These are phyloP conservation scores for Eumacrocentrus americanus DNA, from an alignment of 2,888 invertebrate species.

Conservation along the genomic window DNA sequence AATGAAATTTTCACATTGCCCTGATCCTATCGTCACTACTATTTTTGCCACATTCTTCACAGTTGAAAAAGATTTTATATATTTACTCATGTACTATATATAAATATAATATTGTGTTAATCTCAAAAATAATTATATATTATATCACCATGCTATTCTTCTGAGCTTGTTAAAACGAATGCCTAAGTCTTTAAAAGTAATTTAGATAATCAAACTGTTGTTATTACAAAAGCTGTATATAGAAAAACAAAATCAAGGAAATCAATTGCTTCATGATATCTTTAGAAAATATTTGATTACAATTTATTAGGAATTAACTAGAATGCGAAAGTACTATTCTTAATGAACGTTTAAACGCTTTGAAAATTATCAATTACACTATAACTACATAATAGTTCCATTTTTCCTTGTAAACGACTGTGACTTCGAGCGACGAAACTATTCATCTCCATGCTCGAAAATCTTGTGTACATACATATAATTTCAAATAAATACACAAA, in stretches of 20 bases:
- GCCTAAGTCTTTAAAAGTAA: constrained; percentile 33
- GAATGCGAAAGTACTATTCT: constrained; percentile 22
- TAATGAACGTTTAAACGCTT: constrained; percentile 13
- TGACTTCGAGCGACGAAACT: constrained; percentile 11
- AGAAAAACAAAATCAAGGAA: constrained; percentile 9
- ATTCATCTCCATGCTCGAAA: constrained; percentile 23
- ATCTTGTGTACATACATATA: constrained; percentile 35
- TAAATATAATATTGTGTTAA: constrained; percentile 10
- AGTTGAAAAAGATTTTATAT: neutral
- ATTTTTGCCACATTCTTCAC: neutral
- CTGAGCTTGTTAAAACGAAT: constrained; percentile 35
- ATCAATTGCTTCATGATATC: constrained; percentile 14
- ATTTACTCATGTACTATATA: constrained; percentile 29
- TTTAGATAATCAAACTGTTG: constrained; percentile 36
- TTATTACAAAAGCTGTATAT: constrained; percentile 22
- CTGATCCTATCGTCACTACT: too few relatives aligned
- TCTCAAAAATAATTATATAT: constrained; percentile 2
- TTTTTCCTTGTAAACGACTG: constrained; percentile 22
- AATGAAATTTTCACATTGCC: neutral
- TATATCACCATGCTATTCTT: constrained; percentile 34
- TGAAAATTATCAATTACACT: neutral
- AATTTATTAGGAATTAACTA: constrained; percentile 17
- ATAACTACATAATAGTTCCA: too few relatives aligned
- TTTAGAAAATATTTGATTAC: constrained; percentile 18
- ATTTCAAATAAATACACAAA: constrained; percentile 37